These are phyloP conservation scores for Pseudotriccus pelzelni DNA, from an alignment of 2,797 vertebrate species.

Conservation along the genomic window DNA sequence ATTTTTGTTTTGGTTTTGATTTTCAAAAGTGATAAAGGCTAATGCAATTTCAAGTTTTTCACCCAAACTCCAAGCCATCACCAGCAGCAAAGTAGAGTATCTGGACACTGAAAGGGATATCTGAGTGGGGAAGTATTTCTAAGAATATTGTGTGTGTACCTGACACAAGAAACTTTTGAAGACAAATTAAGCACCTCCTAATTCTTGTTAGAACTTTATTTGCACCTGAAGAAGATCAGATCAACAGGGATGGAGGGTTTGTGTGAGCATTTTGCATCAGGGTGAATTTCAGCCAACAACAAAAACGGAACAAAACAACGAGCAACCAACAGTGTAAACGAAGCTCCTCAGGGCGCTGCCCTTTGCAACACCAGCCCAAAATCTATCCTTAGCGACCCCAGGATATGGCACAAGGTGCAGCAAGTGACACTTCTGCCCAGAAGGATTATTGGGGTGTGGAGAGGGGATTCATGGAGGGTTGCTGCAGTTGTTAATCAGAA, in stretches of 20 bases:
- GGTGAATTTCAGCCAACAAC: background rate
- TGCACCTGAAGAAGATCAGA: background rate
- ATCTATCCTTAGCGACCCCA: rapidly evolving
- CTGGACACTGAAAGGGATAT: background rate
- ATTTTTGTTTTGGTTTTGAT: background rate
- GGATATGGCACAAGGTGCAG: background rate
- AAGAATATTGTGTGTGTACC: background rate
- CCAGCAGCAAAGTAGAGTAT: background rate
- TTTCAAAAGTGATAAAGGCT: background rate
- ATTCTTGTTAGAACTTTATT: background rate
- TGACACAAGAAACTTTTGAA: background rate
- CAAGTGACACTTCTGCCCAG: background rate
- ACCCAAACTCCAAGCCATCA: background rate
- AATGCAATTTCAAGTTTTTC: background rate
- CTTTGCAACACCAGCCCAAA: too few relatives aligned
- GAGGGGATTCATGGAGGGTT: background rate
- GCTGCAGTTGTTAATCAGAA: background rate
- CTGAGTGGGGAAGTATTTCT: background rate
- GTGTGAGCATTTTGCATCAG: background rate
- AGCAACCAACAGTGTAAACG: rapidly evolving
- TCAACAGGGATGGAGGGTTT: background rate
- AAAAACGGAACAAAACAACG: background rate
- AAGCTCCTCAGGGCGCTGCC: background rate
- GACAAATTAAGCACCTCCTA: background rate
- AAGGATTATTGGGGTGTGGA: rapidly evolving